Conservation (phyloP, 2,113 vertebrate species). For the Pseudopipra pipra region DNA sequence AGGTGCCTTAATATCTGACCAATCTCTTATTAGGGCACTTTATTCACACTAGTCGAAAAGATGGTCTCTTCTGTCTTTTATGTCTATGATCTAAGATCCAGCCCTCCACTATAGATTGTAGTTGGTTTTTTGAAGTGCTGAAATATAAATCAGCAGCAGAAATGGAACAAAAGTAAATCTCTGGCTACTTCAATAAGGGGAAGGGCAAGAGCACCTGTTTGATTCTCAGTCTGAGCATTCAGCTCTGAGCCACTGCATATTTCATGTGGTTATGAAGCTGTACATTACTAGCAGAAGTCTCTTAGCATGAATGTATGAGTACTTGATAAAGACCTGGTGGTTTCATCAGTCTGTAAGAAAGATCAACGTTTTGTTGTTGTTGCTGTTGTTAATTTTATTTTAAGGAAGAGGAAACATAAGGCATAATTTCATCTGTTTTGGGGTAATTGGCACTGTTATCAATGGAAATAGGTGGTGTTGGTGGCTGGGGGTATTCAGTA, state of each 20-base stretch:
- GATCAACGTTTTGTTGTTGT: neutral
- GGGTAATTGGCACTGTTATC: neutral
- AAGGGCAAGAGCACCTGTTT: neutral
- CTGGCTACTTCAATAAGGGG: neutral
- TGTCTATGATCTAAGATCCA: neutral
- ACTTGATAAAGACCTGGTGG: neutral
- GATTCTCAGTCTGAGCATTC: neutral
- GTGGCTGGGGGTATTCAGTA: neutral
- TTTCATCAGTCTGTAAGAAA: neutral
- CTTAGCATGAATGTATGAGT: neutral
- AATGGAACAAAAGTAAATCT: neutral
- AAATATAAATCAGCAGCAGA: neutral
- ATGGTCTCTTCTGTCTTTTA: neutral
- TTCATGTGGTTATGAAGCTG: neutral
- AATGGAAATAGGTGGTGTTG: neutral
- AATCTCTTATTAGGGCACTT: neutral
- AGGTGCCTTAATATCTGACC: neutral
- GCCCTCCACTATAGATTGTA: neutral
- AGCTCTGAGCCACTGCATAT: neutral
- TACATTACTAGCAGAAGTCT: neutral
- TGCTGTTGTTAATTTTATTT: neutral
- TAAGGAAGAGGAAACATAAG: neutral
- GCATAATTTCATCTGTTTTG: neutral
- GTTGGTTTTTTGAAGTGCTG: neutral
- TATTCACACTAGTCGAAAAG: neutral